Base-by-base conservation (phyloP, 2,888 invertebrate genomes). In the Lochmaea crataegi region DNA sequence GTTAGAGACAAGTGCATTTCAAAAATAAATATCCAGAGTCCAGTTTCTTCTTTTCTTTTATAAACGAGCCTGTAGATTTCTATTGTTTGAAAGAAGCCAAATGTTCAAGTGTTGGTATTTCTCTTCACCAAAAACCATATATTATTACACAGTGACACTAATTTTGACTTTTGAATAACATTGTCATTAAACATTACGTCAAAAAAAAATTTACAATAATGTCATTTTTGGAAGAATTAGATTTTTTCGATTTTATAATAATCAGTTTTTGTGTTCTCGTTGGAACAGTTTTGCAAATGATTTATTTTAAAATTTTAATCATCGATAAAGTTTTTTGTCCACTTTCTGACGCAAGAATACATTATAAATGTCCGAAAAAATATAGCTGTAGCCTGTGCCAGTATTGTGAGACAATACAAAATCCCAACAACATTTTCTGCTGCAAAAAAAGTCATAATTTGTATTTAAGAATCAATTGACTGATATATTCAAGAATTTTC, bases 1-100 rank as follows among this genome's bases (percentile, higher is more conserved):
- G 53, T 16, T 2, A 12, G 4, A 2, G 14, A 45, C 45, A 45
- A 45, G 14, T 53, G 16, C 16, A 53, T 53, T 53, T 53, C 16
- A 10, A 53, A 53, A 18, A 18, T 53, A 53, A 16, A 53, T 18
- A 18, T 16, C 18, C 16, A 9, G 10, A 16, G 53, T 53, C 53
- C 53, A 53, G 53, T 53, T 53, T 53, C 53, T 53, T 53, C 53
- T 53, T 53, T 10, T 53, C 16, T 53, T 53, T 53, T 18, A 53
- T 53, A 53, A 9, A 16, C 10, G 53, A 10, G 14, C n/a, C 18
- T 9, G 18, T 48, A 14, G 48, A n/a, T 32, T 7, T 32, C 0
- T n/a, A 48, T 48, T 48, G 48, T 53, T 53, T 53, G 53, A 53
- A 10, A 53, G 16, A 53, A 6, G 2, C 53, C 53, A 53, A 18